Evolutionary conservation across 1,140 invertebrate species (phyloP), one percentile per base, ranked within the genome.

Genomic region (Notospermus geniculatus): DNA sequence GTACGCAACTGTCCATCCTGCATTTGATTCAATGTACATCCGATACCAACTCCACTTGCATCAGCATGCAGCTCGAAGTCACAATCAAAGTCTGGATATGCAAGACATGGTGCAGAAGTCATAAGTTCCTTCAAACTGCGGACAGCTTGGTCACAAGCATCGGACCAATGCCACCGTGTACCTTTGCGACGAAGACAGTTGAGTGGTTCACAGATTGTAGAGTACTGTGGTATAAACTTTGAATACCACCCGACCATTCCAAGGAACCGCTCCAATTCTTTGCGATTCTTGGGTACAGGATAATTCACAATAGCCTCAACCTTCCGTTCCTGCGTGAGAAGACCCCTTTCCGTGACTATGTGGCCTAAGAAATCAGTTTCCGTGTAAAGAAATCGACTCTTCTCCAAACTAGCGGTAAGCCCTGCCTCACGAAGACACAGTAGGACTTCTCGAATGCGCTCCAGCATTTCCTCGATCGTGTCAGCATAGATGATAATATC

Each of bases 341-440:
- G 4, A 50, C 46, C 46, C 19, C 4, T 50, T 50, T 50, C 46
- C 4, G 46, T 7, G 17, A 77, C 60, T 13, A 50, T 27, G 27
- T 71, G 63, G 5, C 71, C 72, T 2, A 73, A 41, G 43, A 64
- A 70, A 7, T 54, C 39, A 2, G 69, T 54, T 36, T 54, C n/a
- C 2, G 56, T 63, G 52, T 73, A 58, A 28, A 71, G 76, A 64
- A 85, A 83, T 32, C 77, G 59, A 41, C 72, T 79, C 71, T 84
- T 83, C 55, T 72, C 60, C 2, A 79, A 64, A 29, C 81, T 84
- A 1, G 84, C 67, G 19, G 78, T 83, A 2, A 85, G 63, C 17
- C 30, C 55, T 28, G 60, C 66, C 22, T 59, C 57, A n/a, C 36
- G 9, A 7, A 68, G 41, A 17, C 57, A 50, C 15, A 54, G 1